phyloP scores from a whole-genome alignment of 2,888 invertebrate genomes.

The Limnephilus marmoratus region DNA sequence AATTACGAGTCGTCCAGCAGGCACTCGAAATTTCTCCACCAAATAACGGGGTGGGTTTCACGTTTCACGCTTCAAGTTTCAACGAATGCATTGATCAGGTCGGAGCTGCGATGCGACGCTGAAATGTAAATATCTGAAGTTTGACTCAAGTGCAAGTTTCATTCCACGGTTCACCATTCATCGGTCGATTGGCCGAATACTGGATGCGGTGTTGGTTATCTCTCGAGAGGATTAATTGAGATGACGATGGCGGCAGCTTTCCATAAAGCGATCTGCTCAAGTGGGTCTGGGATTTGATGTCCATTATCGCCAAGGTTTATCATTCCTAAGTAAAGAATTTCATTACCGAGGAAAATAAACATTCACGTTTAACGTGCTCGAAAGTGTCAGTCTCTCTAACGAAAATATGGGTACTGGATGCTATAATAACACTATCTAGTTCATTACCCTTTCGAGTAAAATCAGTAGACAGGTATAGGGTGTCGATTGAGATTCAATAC shows the following conservation, averaged over 20 bases:
- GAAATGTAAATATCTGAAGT: slow-evolving; percentile 34
- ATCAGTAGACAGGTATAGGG: background rate
- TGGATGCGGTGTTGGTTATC: slow-evolving; percentile 28
- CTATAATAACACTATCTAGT: too few relatives aligned
- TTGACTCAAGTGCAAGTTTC: slow-evolving; percentile 22
- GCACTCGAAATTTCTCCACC: slow-evolving; percentile 27
- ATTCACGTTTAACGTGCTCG: background rate
- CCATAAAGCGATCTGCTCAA: slow-evolving; percentile 42
- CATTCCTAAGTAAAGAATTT: background rate
- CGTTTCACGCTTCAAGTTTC: slow-evolving; percentile 1
- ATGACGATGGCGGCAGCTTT: slow-evolving; percentile 43
- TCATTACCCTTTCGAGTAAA: background rate
- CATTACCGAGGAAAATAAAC: background rate
- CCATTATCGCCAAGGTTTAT: slow-evolving; percentile 33
- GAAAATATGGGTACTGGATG: background rate
- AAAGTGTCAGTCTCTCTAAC: background rate
- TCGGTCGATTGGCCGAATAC: slow-evolving; percentile 11
- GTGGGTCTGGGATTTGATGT: slow-evolving; percentile 31
- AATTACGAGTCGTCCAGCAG: slow-evolving; percentile 13
- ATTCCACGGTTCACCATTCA: slow-evolving; percentile 20
- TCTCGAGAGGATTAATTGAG: slow-evolving; percentile 44
- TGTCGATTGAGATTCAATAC: background rate
- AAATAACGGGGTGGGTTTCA: background rate
- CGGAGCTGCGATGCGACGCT: background rate
- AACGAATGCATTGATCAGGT: slow-evolving; percentile 45